A percentile compares a stretch with the other conserved stretches of the same genome.
Evolutionary conservation across 1,140 invertebrate genomes (phyloP).

Genomic region (Antheraea mylitta): DNA sequence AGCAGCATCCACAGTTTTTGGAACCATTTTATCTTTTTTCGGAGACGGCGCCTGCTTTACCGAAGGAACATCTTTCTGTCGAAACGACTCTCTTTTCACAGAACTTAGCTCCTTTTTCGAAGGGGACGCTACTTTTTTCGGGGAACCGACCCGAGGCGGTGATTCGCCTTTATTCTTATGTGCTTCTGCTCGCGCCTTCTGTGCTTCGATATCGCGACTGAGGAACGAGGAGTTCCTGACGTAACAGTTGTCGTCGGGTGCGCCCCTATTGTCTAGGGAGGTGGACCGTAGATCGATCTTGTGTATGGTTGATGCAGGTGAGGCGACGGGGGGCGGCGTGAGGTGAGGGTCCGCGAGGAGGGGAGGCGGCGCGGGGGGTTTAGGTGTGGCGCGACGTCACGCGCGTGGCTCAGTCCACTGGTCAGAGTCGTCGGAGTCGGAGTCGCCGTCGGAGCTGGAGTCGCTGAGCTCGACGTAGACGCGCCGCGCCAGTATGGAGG

Average conservation of each 20-base stretch:
- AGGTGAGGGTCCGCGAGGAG: slow-evolving; percentile 37
- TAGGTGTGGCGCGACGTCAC: slow-evolving; percentile 74
- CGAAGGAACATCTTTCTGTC: background rate
- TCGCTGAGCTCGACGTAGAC: slow-evolving; percentile 97
- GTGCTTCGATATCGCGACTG: slow-evolving; percentile 54
- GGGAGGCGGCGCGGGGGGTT: slow-evolving; percentile 28
- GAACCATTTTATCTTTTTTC: background rate
- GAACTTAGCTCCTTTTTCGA: slow-evolving; percentile 24
- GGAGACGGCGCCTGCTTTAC: background rate
- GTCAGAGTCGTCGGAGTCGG: slow-evolving; percentile 73
- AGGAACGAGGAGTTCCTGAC: slow-evolving; percentile 56
- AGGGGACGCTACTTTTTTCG: slow-evolving; percentile 29
- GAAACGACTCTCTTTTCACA: background rate
- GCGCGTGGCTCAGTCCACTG: slow-evolving; percentile 80
- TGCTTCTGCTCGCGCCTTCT: slow-evolving; percentile 32
- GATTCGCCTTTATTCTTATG: background rate
- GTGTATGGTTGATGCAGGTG: no score
- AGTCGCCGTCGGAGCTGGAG: slow-evolving; percentile 88
- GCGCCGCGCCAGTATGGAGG: slow-evolving; percentile 94
- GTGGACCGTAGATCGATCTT: background rate
- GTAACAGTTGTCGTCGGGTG: slow-evolving; percentile 33
- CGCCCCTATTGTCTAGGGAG: slow-evolving; percentile 31
- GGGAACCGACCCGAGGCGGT: slow-evolving; percentile 17
- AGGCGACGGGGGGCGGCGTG: slow-evolving; percentile 30
- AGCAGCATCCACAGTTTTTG: background rate